phyloP scores from a whole-genome alignment of 2,113 vertebrate species.

The Pagrus major region DNA sequence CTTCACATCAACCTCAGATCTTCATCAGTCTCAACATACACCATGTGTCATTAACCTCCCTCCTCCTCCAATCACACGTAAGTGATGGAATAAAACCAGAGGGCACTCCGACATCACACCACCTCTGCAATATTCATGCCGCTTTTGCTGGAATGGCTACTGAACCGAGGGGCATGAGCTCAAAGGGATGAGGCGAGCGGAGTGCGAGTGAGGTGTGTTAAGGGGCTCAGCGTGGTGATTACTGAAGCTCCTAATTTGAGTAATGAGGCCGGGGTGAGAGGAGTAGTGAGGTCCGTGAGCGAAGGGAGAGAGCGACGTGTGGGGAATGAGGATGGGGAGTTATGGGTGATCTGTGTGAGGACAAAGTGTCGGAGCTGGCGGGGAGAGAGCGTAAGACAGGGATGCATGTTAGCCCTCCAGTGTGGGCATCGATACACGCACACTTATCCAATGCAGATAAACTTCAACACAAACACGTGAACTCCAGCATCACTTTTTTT shows the following conservation, averaged over 20 bases:
- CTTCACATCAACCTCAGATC: constrained; percentile 33
- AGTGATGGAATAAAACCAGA: constrained; percentile 58
- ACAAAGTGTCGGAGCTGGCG: constrained; percentile 48
- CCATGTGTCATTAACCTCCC: constrained; percentile 61
- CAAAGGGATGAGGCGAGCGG: constrained; percentile 65
- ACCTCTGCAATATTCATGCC: constrained; percentile 78
- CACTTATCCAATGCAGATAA: too few species aligned
- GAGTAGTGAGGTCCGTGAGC: constrained; percentile 70
- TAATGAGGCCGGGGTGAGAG: constrained; percentile 78
- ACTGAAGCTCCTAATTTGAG: constrained; percentile 80
- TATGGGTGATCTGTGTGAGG: constrained; percentile 41
- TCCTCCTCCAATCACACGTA: constrained; percentile 56
- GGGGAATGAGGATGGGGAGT: constrained; percentile 60
- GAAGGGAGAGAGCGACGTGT: constrained; percentile 47
- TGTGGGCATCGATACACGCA: constrained; percentile 39
- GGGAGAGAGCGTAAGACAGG: constrained; percentile 35
- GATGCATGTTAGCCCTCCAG: constrained; percentile 35
- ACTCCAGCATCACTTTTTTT: constrained; percentile 50
- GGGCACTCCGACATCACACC: constrained; percentile 69
- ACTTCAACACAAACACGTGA: constrained; percentile 41
- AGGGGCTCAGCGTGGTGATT: constrained; percentile 72
- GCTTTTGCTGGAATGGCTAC: constrained; percentile 60
- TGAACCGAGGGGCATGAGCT: constrained; percentile 76
- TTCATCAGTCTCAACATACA: constrained; percentile 59
- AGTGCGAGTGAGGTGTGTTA: constrained; percentile 69